A percentile compares a stretch with the other conserved stretches of the same genome.
Conservation (phyloP, 2,888 invertebrate species). For the Idaea dimidiata region DNA sequence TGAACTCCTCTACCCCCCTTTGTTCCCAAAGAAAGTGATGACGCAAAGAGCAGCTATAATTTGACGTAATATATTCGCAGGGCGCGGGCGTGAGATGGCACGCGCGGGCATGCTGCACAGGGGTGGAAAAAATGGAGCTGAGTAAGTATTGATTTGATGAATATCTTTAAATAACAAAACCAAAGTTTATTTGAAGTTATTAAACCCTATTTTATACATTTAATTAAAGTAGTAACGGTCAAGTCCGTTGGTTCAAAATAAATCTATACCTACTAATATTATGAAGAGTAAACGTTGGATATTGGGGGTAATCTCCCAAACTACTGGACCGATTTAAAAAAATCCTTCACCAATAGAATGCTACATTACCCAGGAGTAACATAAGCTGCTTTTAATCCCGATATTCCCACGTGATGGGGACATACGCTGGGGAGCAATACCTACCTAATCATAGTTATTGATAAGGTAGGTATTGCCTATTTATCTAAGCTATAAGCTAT, state of each 20-base stretch:
- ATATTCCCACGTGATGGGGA: no score
- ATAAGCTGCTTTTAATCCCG: no score
- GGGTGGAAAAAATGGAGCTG: conserved; percentile 87
- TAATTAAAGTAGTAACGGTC: not conserved
- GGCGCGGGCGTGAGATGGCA: conserved; percentile 85
- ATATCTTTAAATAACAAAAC: conserved; percentile 11
- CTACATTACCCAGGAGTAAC: no score
- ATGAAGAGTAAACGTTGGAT: no score
- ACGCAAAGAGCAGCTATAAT: conserved; percentile 5
- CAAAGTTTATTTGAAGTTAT: conserved; percentile 9
- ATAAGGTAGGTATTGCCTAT: not conserved
- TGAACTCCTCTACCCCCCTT: not conserved
- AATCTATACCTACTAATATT: no score
- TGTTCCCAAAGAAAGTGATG: not conserved
- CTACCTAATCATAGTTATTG: no score
- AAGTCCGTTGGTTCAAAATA: not conserved
- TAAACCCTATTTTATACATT: not conserved
- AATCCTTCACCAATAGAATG: no score
- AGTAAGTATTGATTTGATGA: conserved; percentile 77
- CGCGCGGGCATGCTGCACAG: conserved; percentile 89
- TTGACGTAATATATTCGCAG: conserved; percentile 60
- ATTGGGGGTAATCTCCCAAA: no score
- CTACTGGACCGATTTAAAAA: no score
- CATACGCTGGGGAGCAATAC: no score
- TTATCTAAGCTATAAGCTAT: not conserved